phyloP scores from a whole-genome alignment of 2,888 invertebrate species.

The Sinelater perroti region DNA sequence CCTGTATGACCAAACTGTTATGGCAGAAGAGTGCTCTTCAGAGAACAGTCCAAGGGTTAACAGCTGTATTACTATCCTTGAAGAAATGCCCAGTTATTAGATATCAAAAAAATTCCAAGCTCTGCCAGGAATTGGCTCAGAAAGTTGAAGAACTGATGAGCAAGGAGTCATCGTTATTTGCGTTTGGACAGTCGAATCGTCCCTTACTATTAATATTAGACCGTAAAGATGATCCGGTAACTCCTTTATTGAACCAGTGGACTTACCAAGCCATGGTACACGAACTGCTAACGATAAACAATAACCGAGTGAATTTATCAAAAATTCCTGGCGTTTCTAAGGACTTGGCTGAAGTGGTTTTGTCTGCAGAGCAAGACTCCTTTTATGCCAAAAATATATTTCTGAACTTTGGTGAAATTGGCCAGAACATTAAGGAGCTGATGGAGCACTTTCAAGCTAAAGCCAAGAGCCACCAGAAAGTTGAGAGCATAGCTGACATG shows the following conservation, averaged over 20 bases:
- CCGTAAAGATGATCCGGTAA: conserved; percentile 92
- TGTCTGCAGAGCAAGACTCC: conserved; percentile 95
- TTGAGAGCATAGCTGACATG: conserved; percentile 99
- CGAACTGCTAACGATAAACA: conserved; percentile 90
- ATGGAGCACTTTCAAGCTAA: conserved; percentile 98
- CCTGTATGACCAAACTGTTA: conserved; percentile 67
- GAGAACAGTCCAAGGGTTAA: conserved; percentile 85
- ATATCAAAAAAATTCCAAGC: conserved; percentile 86
- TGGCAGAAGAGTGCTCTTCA: conserved; percentile 84
- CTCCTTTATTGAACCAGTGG: conserved; percentile 96
- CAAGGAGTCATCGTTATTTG: conserved; percentile 88
- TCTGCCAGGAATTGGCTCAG: conserved; percentile 86
- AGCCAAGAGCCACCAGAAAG: conserved; percentile 94
- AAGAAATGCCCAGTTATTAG: conserved; percentile 90
- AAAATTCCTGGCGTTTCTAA: conserved; percentile 84
- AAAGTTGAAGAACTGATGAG: conserved; percentile 84
- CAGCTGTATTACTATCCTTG: conserved; percentile 87
- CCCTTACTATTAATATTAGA: conserved; percentile 91
- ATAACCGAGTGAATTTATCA: conserved; percentile 92
- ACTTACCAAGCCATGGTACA: conserved; percentile 99
- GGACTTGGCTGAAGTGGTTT: conserved; percentile 91
- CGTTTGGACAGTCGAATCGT: conserved; percentile 79
- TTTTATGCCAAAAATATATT: conserved; percentile 96
- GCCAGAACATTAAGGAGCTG: conserved; percentile 92
- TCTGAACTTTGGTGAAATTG: conserved; percentile 98